phyloP scores from a whole-genome alignment of 2,888 invertebrate genomes.

The Andrena flavipes region DNA sequence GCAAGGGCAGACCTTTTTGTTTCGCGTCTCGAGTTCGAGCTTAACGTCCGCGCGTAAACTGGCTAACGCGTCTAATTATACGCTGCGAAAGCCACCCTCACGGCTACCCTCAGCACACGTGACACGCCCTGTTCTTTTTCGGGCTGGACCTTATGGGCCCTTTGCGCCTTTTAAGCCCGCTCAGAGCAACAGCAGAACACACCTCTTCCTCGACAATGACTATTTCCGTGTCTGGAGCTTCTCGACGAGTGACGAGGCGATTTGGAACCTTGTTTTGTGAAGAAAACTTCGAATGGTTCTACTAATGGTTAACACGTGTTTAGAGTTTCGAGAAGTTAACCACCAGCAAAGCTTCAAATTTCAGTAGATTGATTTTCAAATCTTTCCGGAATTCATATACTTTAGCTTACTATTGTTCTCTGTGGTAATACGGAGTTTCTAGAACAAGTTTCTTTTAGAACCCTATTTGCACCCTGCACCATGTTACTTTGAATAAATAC shows the following conservation, averaged over 20 bases:
- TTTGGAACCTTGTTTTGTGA: too few species aligned
- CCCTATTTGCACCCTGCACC: neutral
- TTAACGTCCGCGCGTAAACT: conserved; percentile 76
- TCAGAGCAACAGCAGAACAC: neutral
- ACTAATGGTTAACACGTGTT: too few species aligned
- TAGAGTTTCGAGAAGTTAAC: too few species aligned
- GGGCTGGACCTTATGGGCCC: neutral
- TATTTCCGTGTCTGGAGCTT: neutral
- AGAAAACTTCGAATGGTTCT: too few species aligned
- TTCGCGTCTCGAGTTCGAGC: conserved; percentile 63
- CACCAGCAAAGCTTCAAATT: too few species aligned
- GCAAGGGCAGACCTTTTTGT: conserved; percentile 55
- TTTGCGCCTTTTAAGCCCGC: conserved; percentile 6
- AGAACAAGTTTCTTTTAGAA: neutral
- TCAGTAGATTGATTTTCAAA: too few species aligned
- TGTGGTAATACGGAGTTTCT: too few species aligned
- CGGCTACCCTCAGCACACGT: conserved; percentile 1
- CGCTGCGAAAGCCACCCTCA: conserved; percentile 61
- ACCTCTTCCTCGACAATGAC: neutral
- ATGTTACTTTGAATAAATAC: neutral
- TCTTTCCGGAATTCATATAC: too few species aligned
- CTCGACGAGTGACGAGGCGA: neutral
- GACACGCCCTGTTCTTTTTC: conserved; percentile 16
- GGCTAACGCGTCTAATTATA: conserved; percentile 78
- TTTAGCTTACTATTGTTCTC: too few species aligned